Base-by-base conservation (phyloP, 2,113 vertebrate genomes). In the Hiodon tergisus region DNA sequence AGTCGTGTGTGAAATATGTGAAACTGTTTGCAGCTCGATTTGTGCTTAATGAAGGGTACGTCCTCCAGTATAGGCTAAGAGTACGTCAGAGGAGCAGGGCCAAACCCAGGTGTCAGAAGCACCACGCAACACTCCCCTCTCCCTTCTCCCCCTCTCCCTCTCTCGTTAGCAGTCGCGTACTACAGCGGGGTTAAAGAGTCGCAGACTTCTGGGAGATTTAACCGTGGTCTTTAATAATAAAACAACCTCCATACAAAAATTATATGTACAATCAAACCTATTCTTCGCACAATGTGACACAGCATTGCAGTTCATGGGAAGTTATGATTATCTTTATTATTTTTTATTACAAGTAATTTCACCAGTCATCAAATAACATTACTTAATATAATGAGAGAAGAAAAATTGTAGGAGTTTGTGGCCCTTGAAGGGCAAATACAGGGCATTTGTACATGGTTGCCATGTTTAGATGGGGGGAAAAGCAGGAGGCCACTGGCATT, bases 201-300 rank as follows among this genome's bases (percentile, higher is more conserved):
- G 76, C 69, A 82, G 76, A 78, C 73, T 83, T 77, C 77, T 63
- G 81, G 87, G 79, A 83, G 78, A 82, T 85, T 84, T 81, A 84
- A 85, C 85, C 83, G 78, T 52, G 84, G 81, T 85, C 85, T 91
- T 91, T 91, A 91, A 87, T 90, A 87, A 85, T 81, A 83, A 88
- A 87, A 83, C 75, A 81, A 77, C 78, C 77, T 87, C 82, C 87
- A 88, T 90, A 90, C 84, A 90, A 91, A 31, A 91, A 89, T 85
- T 87, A 85, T 88, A 85, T 89, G 83, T 89, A 76, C 67, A 76
- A n/a, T 76, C 68, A 76, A 75, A 54, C 58, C 58, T 53, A 62
- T 63, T 63, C 68, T 69, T 70, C 74, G 58, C 9, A 71, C 75
- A 90, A 80, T 80, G 83, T 88, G 83, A 85, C 81, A 82, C 81